These are phyloP conservation scores for Phyllostomus hastatus DNA, from an alignment of 2,113 vertebrate genomes.

Conservation along the genomic window DNA sequence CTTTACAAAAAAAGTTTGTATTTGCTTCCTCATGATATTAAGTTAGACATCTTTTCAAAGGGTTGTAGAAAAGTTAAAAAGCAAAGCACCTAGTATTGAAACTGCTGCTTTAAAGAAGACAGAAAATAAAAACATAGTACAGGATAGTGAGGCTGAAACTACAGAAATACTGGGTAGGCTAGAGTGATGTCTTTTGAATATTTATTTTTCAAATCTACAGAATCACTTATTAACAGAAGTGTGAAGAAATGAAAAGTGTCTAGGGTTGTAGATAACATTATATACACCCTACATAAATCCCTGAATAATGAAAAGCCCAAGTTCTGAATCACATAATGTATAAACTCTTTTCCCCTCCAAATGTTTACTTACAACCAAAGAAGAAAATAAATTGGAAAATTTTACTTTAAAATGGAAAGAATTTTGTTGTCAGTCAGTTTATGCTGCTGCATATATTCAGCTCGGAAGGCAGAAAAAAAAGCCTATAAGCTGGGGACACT, in stretches of 20 bases:
- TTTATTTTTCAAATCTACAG: background rate
- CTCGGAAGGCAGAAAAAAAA: background rate
- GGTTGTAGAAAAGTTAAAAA: background rate
- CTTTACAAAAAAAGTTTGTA: background rate
- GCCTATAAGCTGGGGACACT: background rate
- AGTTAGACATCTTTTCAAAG: background rate
- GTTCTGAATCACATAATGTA: background rate
- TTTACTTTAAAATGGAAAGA: constrained; percentile 55
- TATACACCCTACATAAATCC: background rate
- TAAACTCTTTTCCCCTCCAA: background rate
- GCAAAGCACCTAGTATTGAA: background rate
- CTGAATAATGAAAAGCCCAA: constrained; percentile 14
- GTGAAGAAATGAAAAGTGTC: background rate
- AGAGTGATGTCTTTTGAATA: background rate
- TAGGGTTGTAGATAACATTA: background rate
- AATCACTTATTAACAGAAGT: constrained; percentile 5
- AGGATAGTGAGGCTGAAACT: background rate
- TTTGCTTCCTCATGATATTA: background rate
- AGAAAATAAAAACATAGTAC: background rate
- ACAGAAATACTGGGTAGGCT: background rate
- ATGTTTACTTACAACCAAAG: constrained; percentile 28
- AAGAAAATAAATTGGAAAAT: constrained; percentile 46
- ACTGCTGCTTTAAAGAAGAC: background rate
- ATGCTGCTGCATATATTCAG: constrained; percentile 9
- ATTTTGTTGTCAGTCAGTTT: constrained; percentile 46